phyloP scores from a whole-genome alignment of 2,888 invertebrate species.

The Netelia fuscicornis region DNA sequence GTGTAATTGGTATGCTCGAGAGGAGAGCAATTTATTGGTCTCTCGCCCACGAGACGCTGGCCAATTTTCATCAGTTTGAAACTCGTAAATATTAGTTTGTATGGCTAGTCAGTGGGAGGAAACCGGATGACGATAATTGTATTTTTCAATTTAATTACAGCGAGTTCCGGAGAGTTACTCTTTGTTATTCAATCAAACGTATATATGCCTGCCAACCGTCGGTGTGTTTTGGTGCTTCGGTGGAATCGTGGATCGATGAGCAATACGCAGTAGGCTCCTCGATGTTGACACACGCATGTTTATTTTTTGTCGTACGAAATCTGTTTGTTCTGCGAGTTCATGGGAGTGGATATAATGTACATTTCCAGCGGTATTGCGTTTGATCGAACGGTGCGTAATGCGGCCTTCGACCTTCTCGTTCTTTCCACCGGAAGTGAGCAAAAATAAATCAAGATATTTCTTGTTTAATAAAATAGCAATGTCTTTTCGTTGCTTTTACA shows the following conservation, averaged over 20 bases:
- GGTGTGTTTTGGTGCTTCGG: not conserved
- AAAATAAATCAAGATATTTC: not conserved
- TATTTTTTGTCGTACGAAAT: constrained; percentile 19
- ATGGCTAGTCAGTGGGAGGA: too few relatives aligned
- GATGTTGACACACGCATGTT: constrained; percentile 30
- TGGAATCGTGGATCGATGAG: constrained; percentile 14
- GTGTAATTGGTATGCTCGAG: not conserved
- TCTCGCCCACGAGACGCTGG: not conserved
- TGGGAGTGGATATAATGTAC: not conserved
- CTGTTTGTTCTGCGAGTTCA: not conserved
- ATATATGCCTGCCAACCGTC: not conserved
- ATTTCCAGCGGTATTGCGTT: not conserved
- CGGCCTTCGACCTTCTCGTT: not conserved
- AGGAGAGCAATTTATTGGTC: not conserved
- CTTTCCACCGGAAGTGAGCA: not conserved
- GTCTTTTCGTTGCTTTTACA: too few relatives aligned
- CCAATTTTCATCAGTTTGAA: constrained; percentile 1
- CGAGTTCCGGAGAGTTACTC: too few relatives aligned
- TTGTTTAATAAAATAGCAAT: not conserved
- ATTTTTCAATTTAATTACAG: too few relatives aligned
- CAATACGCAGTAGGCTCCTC: not conserved
- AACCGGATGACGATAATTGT: too few relatives aligned
- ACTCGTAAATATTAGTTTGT: not conserved
- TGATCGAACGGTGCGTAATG: not conserved
- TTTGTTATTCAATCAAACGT: too few relatives aligned